Percentiles rank a stretch among this genome's conserved stretches.
phyloP scores from a whole-genome alignment of 2,113 vertebrate species.

The Scytalopus superciliaris region DNA sequence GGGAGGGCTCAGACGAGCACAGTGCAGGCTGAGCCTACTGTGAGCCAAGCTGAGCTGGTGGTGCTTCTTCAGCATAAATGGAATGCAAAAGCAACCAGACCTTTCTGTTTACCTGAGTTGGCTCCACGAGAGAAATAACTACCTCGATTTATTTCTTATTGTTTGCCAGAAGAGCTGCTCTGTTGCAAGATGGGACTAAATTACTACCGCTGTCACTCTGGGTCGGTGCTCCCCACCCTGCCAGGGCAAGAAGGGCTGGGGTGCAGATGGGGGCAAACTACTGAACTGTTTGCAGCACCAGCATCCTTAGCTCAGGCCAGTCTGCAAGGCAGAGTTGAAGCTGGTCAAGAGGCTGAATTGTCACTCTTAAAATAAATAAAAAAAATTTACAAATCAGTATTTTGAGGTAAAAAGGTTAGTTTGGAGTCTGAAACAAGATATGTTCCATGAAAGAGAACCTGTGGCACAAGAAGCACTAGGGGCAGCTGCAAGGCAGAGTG shows the following conservation, averaged over 20 bases:
- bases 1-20: background rate
- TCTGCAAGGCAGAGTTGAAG: background rate
- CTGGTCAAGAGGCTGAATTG: background rate
- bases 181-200: background rate
- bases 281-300: background rate
- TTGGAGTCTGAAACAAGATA: background rate
- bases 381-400: background rate
- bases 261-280: background rate
- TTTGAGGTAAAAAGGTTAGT: background rate
- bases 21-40: background rate
- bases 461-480: background rate
- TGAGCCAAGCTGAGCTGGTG: background rate
- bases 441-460: background rate
- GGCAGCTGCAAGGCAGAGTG: background rate
- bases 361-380: background rate
- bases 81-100: background rate
- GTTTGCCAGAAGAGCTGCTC: background rate
- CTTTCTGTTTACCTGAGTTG: background rate
- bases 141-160: background rate
- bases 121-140: background rate
- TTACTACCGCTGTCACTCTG: background rate
- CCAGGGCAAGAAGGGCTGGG: background rate
- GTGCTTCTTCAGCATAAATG: background rate
- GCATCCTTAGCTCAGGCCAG: background rate
- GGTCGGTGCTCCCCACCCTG: background rate